A percentile compares a stretch with the other conserved stretches of the same genome.
Conservation (phyloP, 2,888 invertebrate genomes). For the Phania funesta region DNA sequence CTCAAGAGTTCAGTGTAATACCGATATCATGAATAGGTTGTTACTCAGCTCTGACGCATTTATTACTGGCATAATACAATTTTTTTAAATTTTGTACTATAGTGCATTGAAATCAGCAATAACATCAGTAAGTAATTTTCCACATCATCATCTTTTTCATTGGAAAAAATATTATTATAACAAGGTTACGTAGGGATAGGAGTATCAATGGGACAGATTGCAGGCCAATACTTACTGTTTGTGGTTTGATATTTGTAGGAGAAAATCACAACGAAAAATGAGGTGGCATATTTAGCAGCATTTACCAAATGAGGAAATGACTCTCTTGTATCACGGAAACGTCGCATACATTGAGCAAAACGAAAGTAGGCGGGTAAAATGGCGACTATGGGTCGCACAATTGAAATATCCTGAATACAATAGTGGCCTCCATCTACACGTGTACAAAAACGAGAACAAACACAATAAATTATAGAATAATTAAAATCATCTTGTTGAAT, state of each 20-base stretch:
- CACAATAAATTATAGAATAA: background rate
- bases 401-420: slow-evolving; percentile 81
- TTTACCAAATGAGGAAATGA: slow-evolving; percentile 91
- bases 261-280: slow-evolving; percentile 91
- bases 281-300: slow-evolving; percentile 94
- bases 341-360: slow-evolving; percentile 91
- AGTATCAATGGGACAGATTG: background rate
- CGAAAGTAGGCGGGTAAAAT: slow-evolving; percentile 92
- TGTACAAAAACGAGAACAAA: slow-evolving; percentile 1
- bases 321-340: slow-evolving; percentile 89
- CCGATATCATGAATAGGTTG: too few relatives aligned
- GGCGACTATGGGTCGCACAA: slow-evolving; percentile 85
- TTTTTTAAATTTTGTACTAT: too few relatives aligned
- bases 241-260: slow-evolving; percentile 81
- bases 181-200: too few relatives aligned
- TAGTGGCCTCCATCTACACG: slow-evolving; percentile 80
- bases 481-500: background rate
- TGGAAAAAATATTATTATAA: too few relatives aligned
- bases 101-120: too few relatives aligned
- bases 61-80: too few relatives aligned
- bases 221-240: slow-evolving; percentile 72
- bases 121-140: too few relatives aligned
- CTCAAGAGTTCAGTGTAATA: too few relatives aligned
- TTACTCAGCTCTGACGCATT: too few relatives aligned
- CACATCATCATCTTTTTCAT: too few relatives aligned